phyloP scores from a whole-genome alignment of 1,140 invertebrate species.

The Geopemphigus sp. region DNA sequence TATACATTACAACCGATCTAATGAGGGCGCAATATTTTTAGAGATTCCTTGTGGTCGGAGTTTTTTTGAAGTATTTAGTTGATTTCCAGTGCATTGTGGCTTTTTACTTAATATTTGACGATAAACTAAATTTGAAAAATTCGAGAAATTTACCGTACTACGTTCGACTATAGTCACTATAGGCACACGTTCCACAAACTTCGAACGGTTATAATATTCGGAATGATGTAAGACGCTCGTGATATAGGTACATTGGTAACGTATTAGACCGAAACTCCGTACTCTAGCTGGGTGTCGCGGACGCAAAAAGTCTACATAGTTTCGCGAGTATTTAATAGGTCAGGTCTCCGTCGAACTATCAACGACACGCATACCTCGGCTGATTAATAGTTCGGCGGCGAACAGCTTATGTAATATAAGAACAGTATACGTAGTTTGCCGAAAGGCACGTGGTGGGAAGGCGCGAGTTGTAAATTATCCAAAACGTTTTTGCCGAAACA shows the following conservation, averaged over 20 bases:
- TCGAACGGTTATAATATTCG: neutral
- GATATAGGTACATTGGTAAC: too few relatives aligned
- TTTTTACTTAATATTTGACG: too few relatives aligned
- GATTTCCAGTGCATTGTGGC: too few relatives aligned
- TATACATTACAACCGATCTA: too few relatives aligned
- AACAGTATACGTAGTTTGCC: neutral
- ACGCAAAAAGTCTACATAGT: slow-evolving; percentile 34
- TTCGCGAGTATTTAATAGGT: slow-evolving; percentile 44
- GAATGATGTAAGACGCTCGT: too few relatives aligned
- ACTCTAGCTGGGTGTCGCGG: neutral
- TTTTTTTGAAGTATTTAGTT: too few relatives aligned
- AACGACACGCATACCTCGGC: slow-evolving; percentile 30
- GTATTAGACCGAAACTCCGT: neutral
- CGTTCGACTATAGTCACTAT: too few relatives aligned
- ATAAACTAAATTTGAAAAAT: too few relatives aligned
- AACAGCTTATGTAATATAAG: slow-evolving; percentile 3
- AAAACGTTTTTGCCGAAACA: slow-evolving; percentile 36
- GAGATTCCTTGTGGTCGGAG: too few relatives aligned
- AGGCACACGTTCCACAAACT: neutral
- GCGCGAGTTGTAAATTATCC: slow-evolving; percentile 27
- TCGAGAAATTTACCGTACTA: too few relatives aligned
- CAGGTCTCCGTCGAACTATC: slow-evolving; percentile 32
- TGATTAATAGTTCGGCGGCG: slow-evolving; percentile 35
- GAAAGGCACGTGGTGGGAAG: neutral
- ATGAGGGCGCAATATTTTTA: too few relatives aligned